Conservation (phyloP, 2,797 vertebrate genomes). For the Anableps anableps region DNA sequence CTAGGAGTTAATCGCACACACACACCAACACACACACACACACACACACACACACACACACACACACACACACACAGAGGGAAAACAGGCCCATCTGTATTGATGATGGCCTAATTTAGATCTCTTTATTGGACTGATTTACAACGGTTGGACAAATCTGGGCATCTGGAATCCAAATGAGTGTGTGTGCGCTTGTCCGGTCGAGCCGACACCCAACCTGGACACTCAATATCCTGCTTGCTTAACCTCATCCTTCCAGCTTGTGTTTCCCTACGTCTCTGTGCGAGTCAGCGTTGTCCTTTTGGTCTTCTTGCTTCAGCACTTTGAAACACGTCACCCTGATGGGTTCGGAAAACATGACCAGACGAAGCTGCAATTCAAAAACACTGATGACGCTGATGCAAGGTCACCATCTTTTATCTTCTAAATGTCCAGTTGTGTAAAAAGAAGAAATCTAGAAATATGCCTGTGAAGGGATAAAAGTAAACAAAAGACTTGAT, state of each 20-base stretch:
- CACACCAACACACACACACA: slow-evolving; percentile 23
- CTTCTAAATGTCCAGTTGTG: background rate
- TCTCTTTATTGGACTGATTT: slow-evolving; percentile 79
- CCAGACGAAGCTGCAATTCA: slow-evolving; percentile 18
- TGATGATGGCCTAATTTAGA: slow-evolving; percentile 80
- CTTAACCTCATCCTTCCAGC: slow-evolving; percentile 26
- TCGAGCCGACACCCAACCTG: slow-evolving; percentile 21
- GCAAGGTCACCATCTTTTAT: slow-evolving; percentile 17
- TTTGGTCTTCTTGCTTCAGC: slow-evolving; percentile 41
- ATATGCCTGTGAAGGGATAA: background rate
- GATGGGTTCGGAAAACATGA: slow-evolving; percentile 41
- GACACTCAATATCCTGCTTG: slow-evolving; percentile 49
- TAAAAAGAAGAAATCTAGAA: background rate
- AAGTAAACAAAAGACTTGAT: background rate
- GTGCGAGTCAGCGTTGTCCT: slow-evolving; percentile 29
- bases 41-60: slow-evolving; percentile 24
- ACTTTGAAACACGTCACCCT: slow-evolving; percentile 37
- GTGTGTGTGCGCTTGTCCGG: background rate
- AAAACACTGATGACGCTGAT: background rate
- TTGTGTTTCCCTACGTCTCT: slow-evolving; percentile 46
- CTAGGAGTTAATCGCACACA: slow-evolving; percentile 52
- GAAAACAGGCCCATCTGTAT: slow-evolving; percentile 73
- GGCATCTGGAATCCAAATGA: slow-evolving; percentile 66
- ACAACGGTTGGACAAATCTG: slow-evolving; percentile 66
- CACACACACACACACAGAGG: slow-evolving; percentile 2